Percentiles rank a stretch among this genome's conserved stretches.
These are phyloP conservation scores for Luperina testacea DNA, from an alignment of 2,888 invertebrate species.

Conservation along the genomic window DNA sequence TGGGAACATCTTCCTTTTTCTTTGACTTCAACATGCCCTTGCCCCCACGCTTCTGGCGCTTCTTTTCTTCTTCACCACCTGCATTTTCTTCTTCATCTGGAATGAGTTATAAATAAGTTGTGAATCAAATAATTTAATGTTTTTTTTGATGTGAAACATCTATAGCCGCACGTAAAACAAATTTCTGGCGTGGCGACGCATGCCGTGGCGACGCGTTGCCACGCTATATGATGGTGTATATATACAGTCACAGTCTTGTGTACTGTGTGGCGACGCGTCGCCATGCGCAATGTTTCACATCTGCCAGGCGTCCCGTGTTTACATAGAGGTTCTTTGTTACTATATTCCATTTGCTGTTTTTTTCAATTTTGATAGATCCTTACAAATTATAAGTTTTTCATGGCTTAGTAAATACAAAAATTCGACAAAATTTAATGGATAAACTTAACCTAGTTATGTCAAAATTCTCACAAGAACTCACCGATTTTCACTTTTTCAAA, in stretches of 20 bases:
- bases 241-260: too few species aligned
- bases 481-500: slow-evolving; percentile 96
- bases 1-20: slow-evolving; percentile 97
- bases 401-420: background rate
- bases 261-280: too few species aligned
- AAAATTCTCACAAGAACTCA: slow-evolving; percentile 70
- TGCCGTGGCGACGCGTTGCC: too few species aligned
- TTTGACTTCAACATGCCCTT: slow-evolving; percentile 98
- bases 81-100: slow-evolving; percentile 92
- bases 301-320: too few species aligned
- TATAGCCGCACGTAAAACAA: too few species aligned
- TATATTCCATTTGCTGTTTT: background rate
- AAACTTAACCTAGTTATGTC: slow-evolving; percentile 63
- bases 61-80: slow-evolving; percentile 97
- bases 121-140: background rate
- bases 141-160: too few species aligned
- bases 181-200: too few species aligned
- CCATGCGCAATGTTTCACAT: too few species aligned
- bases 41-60: slow-evolving; percentile 98
- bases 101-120: slow-evolving; percentile 39
- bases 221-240: too few species aligned
- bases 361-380: background rate
- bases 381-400: background rate
- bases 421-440: background rate
- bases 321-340: background rate